phyloP scores from a whole-genome alignment of 2,888 invertebrate species.

The Temnothorax unifasciatus region DNA sequence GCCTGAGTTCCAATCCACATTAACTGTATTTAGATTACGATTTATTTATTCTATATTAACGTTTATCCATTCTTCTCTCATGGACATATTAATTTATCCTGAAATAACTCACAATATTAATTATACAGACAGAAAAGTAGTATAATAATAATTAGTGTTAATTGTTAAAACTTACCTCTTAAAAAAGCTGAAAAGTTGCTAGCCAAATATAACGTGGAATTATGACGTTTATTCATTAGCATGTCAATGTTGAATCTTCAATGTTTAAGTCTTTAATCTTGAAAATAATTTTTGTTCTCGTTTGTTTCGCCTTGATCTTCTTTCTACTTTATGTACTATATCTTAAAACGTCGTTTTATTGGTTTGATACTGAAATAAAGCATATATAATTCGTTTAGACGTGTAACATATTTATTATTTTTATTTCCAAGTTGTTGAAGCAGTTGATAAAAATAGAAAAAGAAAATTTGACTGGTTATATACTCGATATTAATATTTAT shows the following conservation, averaged over 20 bases:
- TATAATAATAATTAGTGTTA: background rate
- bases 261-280: background rate
- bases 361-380: conserved; percentile 6
- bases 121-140: background rate
- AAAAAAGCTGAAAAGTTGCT: background rate
- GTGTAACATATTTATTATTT: background rate
- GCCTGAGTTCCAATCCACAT: background rate
- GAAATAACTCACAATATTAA: background rate
- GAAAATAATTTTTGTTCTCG: background rate
- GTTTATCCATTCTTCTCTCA: background rate
- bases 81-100: background rate
- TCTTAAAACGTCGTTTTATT: background rate
- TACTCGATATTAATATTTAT: background rate
- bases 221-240: background rate
- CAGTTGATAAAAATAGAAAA: background rate
- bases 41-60: background rate
- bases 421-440: background rate
- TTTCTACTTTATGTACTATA: background rate
- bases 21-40: background rate
- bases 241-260: background rate
- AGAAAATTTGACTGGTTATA: background rate
- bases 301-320: background rate
- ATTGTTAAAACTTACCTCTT: background rate
- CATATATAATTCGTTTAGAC: background rate
- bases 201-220: background rate